These are phyloP conservation scores for Cephalopholis sonnerati DNA, from an alignment of 2,113 vertebrate species.

Conservation along the genomic window DNA sequence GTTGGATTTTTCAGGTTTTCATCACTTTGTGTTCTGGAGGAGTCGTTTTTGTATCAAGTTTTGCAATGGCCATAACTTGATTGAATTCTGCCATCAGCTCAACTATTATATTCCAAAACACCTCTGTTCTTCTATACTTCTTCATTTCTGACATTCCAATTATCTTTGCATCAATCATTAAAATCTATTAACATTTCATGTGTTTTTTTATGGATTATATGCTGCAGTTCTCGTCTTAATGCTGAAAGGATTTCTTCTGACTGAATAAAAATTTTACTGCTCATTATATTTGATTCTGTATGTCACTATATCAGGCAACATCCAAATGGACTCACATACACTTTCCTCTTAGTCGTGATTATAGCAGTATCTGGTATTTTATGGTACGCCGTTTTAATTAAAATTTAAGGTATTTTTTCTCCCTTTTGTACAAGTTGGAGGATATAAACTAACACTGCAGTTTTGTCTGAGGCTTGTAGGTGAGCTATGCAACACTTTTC, in stretches of 20 bases:
- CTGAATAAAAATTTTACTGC: conserved; percentile 64
- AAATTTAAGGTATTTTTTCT: conserved; percentile 29
- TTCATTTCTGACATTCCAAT: conserved; percentile 80
- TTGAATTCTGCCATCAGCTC: conserved; percentile 66
- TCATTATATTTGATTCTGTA: conserved; percentile 62
- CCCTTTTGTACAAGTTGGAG: conserved; percentile 8
- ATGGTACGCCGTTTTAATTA: conserved; percentile 44
- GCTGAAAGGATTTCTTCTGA: conserved; percentile 41
- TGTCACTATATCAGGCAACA: conserved; percentile 59
- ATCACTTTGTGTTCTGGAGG: conserved; percentile 57
- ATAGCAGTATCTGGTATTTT: conserved; percentile 26
- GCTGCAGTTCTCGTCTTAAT: conserved; percentile 35
- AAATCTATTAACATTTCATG: conserved; percentile 78
- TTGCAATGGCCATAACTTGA: conserved; percentile 63
- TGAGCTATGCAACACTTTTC: neutral
- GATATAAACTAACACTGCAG: neutral
- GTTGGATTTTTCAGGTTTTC: conserved; percentile 66
- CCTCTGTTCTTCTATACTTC: conserved; percentile 60
- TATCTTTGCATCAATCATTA: conserved; percentile 80
- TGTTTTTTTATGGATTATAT: conserved; percentile 71
- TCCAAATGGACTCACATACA: conserved; percentile 47
- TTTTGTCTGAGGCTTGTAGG: neutral
- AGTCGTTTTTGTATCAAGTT: conserved; percentile 66
- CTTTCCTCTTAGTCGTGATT: conserved; percentile 9
- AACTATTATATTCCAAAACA: conserved; percentile 68